These are phyloP conservation scores for Gymnorhina tibicen DNA, from an alignment of 2,113 vertebrate genomes.

Conservation along the genomic window DNA sequence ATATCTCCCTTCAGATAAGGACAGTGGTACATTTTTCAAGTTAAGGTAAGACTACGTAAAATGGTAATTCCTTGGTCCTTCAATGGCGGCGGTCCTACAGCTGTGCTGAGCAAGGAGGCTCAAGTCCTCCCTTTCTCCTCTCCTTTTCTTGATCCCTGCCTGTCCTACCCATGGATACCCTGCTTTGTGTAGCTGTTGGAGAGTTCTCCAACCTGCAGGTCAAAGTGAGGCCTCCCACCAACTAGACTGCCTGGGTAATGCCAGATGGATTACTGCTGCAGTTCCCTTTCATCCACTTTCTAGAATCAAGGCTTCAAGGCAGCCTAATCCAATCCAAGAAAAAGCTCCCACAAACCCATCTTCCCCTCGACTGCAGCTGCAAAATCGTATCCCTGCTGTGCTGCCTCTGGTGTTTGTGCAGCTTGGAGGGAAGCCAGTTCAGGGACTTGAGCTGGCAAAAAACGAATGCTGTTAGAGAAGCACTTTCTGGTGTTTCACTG, in stretches of 20 bases:
- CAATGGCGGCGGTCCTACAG: not conserved
- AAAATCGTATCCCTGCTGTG: not conserved
- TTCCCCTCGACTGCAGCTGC: not conserved
- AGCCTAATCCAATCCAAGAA: not conserved
- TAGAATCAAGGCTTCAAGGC: not conserved
- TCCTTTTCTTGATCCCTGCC: not conserved
- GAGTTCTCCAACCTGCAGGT: not conserved
- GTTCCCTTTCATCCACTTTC: not conserved
- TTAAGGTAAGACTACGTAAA: not conserved
- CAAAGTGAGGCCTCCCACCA: not conserved
- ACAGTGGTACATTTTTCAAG: not conserved
- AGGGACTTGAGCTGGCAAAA: not conserved
- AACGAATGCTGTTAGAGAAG: not conserved
- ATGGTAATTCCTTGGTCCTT: not conserved
- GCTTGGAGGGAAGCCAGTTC: not conserved
- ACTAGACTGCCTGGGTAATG: not conserved
- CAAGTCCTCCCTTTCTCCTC: not conserved
- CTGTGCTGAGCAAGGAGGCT: not conserved
- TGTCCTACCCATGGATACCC: not conserved
- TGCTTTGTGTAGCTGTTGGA: not conserved
- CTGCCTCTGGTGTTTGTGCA: not conserved
- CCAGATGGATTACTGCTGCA: not conserved
- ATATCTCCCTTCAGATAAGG: not conserved
- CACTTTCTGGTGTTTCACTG: not conserved
- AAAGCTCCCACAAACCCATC: not conserved